phyloP scores from a whole-genome alignment of 2,797 vertebrate species.

The Sebastes minor region DNA sequence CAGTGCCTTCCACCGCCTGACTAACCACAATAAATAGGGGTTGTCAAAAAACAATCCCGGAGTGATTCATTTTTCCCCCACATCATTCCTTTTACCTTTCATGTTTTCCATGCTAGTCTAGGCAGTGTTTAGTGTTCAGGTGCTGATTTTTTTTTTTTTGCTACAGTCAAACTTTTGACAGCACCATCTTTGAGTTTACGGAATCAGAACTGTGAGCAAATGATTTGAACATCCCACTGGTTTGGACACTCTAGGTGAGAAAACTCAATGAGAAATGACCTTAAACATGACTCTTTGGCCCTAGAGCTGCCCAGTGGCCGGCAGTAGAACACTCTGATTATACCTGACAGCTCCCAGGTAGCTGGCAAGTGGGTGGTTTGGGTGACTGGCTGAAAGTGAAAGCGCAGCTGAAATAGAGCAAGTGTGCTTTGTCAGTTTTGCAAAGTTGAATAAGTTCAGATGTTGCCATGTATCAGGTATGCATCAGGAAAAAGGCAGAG shows the following conservation, averaged over 20 bases:
- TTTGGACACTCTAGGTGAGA: not conserved
- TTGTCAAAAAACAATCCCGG: conserved; percentile 8
- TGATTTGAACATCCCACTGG: not conserved
- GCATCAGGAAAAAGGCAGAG: not conserved
- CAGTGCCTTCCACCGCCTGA: not conserved
- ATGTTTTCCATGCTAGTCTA: not conserved
- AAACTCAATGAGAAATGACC: conserved; percentile 9
- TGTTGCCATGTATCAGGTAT: not conserved
- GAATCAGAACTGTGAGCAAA: not conserved
- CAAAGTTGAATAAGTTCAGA: not conserved
- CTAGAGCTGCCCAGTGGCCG: conserved; percentile 1
- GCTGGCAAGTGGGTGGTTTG: conserved; percentile 1
- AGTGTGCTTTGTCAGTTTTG: not conserved
- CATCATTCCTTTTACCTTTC: too few species aligned
- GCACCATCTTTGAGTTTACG: not conserved
- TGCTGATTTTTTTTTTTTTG: not conserved
- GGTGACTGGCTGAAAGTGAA: not conserved
- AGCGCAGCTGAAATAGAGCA: not conserved
- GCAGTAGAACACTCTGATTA: not conserved
- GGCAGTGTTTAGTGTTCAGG: not conserved
- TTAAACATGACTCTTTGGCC: conserved; percentile 4
- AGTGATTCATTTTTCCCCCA: conserved; percentile 18
- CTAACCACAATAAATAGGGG: conserved; percentile 30
- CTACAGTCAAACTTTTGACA: not conserved
- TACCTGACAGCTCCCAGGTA: conserved; percentile 25